phyloP scores from a whole-genome alignment of 1,140 invertebrate genomes.

The Bombus pyrosoma region DNA sequence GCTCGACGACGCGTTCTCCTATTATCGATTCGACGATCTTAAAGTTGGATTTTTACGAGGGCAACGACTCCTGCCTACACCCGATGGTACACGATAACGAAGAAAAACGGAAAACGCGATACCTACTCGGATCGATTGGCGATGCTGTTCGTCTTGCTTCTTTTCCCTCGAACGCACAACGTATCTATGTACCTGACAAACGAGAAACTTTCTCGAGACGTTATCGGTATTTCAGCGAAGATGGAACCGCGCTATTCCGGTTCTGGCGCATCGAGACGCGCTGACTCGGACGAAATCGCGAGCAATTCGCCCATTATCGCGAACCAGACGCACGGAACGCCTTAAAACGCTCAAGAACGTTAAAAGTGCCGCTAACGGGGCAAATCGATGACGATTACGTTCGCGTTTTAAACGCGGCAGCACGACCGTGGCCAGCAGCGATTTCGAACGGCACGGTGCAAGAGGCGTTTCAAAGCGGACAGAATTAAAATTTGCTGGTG shows the following conservation, averaged over 20 bases:
- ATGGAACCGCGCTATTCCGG: not conserved
- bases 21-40: not conserved
- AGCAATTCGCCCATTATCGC: slow-evolving; percentile 9
- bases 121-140: not conserved
- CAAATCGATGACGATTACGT: slow-evolving; percentile 31
- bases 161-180: not conserved
- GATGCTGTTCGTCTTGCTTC: not conserved
- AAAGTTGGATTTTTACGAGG: too few species aligned
- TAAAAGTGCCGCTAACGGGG: slow-evolving; percentile 18
- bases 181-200: not conserved
- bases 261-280: not conserved
- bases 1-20: too few species aligned
- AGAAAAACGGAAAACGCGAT: not conserved
- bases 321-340: not conserved
- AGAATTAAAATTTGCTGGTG: not conserved
- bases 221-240: slow-evolving; percentile 15
- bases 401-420: not conserved
- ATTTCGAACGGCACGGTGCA: too few species aligned
- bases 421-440: too few species aligned
- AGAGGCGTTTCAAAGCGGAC: not conserved
- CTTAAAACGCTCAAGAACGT: slow-evolving; percentile 6
- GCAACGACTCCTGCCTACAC: too few species aligned
- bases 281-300: slow-evolving; percentile 31
- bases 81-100: not conserved
- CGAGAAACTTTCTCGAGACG: slow-evolving; percentile 23